phyloP scores from a whole-genome alignment of 1,140 invertebrate genomes.

The Habropoda laboriosa region DNA sequence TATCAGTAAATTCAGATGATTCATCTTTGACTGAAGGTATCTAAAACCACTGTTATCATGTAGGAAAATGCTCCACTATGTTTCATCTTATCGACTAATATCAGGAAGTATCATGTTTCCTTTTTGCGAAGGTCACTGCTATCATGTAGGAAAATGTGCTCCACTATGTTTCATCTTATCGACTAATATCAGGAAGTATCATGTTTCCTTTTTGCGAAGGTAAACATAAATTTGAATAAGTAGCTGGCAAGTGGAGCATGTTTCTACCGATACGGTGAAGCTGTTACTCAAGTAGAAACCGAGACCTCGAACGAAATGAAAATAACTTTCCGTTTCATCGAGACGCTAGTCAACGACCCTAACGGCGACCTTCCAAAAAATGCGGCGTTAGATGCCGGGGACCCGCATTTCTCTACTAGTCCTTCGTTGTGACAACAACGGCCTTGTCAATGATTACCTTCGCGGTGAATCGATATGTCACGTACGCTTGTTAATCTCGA shows the following conservation, averaged over 20 bases:
- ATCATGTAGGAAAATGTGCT: background rate
- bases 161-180: too few species aligned
- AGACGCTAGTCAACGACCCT: slow-evolving; percentile 63
- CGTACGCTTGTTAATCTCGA: slow-evolving; percentile 11
- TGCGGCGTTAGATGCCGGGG: slow-evolving; percentile 46
- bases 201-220: background rate
- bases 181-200: background rate
- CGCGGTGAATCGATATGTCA: slow-evolving; percentile 47
- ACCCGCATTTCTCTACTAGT: slow-evolving; percentile 63
- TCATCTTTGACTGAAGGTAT: background rate
- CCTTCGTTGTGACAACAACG: slow-evolving; percentile 52
- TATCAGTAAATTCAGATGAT: background rate
- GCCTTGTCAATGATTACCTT: slow-evolving; percentile 66
- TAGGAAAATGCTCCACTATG: too few species aligned
- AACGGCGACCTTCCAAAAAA: slow-evolving; percentile 69
- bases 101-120: background rate
- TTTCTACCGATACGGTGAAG: background rate
- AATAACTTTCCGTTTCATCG: slow-evolving; percentile 18
- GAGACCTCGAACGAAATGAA: background rate
- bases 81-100: background rate
- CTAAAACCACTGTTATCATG: background rate
- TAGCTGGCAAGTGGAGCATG: background rate
- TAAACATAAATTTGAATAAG: too few species aligned
- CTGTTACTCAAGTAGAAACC: background rate
- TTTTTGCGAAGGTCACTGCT: background rate